Percentiles rank a stretch among this genome's conserved stretches.
phyloP scores from a whole-genome alignment of 1,140 invertebrate species.

The Drosophila tsacasi region DNA sequence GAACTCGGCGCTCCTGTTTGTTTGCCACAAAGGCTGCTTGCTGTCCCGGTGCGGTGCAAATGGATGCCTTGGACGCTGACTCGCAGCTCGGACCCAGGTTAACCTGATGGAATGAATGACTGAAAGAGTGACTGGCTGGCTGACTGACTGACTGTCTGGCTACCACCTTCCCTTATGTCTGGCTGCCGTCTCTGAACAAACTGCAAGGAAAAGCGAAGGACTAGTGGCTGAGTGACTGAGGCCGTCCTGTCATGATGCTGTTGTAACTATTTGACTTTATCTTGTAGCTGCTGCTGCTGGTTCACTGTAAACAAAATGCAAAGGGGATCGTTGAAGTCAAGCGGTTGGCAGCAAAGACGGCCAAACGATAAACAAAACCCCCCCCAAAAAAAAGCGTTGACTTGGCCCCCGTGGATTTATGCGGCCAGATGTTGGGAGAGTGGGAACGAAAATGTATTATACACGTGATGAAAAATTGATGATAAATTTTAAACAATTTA shows the following conservation, averaged over 20 bases:
- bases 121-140: conserved; percentile 3
- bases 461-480: not conserved
- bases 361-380: conserved; percentile 71
- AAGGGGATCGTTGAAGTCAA: not conserved
- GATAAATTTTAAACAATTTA: not conserved
- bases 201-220: not conserved
- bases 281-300: conserved; percentile 60
- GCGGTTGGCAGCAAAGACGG: conserved; percentile 14
- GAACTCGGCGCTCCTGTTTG: conserved; percentile 28
- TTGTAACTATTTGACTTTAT: conserved; percentile 82
- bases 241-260: conserved; percentile 66
- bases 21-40: conserved; percentile 41
- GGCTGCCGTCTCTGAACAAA: conserved; percentile 10
- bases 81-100: conserved; percentile 27
- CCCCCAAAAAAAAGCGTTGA: conserved; percentile 41
- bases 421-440: conserved; percentile 6
- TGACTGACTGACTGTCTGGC: conserved; percentile 4
- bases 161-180: conserved; percentile 1
- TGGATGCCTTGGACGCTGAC: conserved; percentile 29
- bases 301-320: conserved; percentile 60
- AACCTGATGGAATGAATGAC: conserved; percentile 42
- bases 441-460: no score
- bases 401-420: conserved; percentile 42
- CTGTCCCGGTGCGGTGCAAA: conserved; percentile 22
- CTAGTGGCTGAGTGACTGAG: conserved; percentile 42